phyloP scores from a whole-genome alignment of 2,113 vertebrate species.

The Albula glossodonta region DNA sequence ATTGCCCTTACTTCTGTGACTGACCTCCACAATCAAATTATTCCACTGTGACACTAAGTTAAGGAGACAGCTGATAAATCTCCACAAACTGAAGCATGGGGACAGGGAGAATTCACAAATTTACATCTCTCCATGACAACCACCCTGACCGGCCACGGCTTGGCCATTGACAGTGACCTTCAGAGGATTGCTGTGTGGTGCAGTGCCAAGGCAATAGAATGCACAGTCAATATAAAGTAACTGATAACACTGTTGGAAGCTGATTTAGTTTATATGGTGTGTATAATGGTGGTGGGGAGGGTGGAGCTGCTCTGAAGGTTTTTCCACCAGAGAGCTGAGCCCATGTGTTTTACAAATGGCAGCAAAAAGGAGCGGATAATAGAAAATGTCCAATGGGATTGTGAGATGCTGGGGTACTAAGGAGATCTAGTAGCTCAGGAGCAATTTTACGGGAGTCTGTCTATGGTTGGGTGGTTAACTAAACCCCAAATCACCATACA shows the following conservation, averaged over 20 bases:
- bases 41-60: background rate
- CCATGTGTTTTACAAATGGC: background rate
- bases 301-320: background rate
- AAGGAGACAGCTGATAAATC: background rate
- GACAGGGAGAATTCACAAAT: constrained; percentile 5
- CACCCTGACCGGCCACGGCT: background rate
- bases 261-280: background rate
- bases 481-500: background rate
- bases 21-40: background rate
- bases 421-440: background rate
- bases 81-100: background rate
- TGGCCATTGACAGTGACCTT: background rate
- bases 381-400: constrained; percentile 12
- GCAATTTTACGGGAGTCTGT: background rate
- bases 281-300: no score
- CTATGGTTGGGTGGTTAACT: background rate
- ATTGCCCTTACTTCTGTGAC: background rate
- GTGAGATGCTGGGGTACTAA: background rate
- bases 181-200: background rate
- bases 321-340: background rate
- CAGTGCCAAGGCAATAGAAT: background rate
- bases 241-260: background rate
- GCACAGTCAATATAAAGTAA: background rate
- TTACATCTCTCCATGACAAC: constrained; percentile 3
- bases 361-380: background rate